A percentile compares a stretch with the other conserved stretches of the same genome.
Evolutionary conservation across 2,888 invertebrate genomes (phyloP).

Genomic region (Trissolcus japonicus): DNA sequence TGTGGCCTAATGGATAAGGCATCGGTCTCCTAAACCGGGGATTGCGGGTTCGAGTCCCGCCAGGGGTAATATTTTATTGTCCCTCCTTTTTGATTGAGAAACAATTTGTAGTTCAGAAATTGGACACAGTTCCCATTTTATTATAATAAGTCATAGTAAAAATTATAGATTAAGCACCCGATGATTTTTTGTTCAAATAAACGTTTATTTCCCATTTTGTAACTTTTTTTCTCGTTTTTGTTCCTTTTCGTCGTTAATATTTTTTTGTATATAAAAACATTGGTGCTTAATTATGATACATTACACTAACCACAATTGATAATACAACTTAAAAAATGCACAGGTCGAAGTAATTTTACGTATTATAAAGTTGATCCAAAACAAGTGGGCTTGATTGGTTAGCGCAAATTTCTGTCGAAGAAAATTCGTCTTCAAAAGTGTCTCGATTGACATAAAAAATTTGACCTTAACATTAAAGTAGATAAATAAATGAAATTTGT

Average conservation of each 20-base stretch:
- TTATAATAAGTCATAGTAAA: too few species aligned
- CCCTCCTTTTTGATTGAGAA: conserved; percentile 5
- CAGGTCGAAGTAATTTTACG: conserved; percentile 6
- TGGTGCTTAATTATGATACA: conserved; percentile 40
- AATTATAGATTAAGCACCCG: neutral
- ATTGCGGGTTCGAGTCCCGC: conserved; percentile 92
- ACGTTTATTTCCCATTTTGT: too few species aligned
- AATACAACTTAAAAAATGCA: conserved; percentile 20
- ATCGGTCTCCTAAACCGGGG: conserved; percentile 91
- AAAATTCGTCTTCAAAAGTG: neutral
- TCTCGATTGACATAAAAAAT: too few species aligned
- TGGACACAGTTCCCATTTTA: too few species aligned
- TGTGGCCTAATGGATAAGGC: conserved; percentile 91
- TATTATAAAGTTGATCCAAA: conserved; percentile 7
- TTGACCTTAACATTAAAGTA: neutral
- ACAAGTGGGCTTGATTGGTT: neutral
- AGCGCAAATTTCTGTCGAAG: neutral
- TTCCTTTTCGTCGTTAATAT: conserved; percentile 8
- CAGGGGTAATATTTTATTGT: conserved; percentile 81
- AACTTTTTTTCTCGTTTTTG: conserved; percentile 8
- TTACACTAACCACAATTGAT: conserved; percentile 16
- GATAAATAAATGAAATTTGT: too few species aligned
- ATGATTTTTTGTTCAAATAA: too few species aligned
- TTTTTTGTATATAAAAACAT: conserved; percentile 39
- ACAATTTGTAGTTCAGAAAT: too few species aligned